These are phyloP conservation scores for Sigmodon hispidus DNA, from an alignment of 2,113 vertebrate genomes.

Conservation along the genomic window DNA sequence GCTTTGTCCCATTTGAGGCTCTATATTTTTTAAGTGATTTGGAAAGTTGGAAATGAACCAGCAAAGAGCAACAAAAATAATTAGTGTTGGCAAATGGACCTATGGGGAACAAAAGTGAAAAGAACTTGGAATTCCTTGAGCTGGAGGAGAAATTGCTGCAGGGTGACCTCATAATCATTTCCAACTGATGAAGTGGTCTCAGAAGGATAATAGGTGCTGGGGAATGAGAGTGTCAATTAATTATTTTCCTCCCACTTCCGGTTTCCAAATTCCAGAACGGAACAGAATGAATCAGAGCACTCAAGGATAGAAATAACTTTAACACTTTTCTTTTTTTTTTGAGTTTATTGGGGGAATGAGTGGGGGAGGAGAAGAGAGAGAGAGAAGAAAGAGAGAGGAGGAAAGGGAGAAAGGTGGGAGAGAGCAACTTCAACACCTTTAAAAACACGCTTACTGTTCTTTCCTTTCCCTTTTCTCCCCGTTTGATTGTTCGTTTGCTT, in stretches of 20 bases:
- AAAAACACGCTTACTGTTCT: background rate
- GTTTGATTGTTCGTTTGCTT: background rate
- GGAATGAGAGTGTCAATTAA: background rate
- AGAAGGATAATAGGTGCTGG: conserved; percentile 56
- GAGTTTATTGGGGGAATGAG: no score
- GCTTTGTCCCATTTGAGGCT: conserved; percentile 58
- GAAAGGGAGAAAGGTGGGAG: no score
- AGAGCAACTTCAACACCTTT: background rate
- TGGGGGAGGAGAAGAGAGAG: no score
- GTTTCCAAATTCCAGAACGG: conserved; percentile 37
- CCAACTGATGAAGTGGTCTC: conserved; percentile 39
- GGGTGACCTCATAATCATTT: conserved; percentile 75
- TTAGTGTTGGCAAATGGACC: conserved; percentile 72
- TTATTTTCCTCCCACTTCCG: conserved; percentile 44
- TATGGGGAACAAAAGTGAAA: conserved; percentile 69
- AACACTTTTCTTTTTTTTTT: no score
- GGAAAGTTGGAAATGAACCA: conserved; percentile 72
- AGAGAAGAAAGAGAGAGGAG: no score
- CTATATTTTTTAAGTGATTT: conserved; percentile 74
- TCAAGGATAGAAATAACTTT: conserved; percentile 5
- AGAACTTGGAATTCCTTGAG: conserved; percentile 70
- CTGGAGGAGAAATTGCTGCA: conserved; percentile 67
- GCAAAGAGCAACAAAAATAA: conserved; percentile 75
- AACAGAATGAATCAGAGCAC: conserved; percentile 13
- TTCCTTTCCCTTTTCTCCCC: background rate